phyloP scores from a whole-genome alignment of 23 tunicate genomes.

The Clavelina lepadiformis region DNA sequence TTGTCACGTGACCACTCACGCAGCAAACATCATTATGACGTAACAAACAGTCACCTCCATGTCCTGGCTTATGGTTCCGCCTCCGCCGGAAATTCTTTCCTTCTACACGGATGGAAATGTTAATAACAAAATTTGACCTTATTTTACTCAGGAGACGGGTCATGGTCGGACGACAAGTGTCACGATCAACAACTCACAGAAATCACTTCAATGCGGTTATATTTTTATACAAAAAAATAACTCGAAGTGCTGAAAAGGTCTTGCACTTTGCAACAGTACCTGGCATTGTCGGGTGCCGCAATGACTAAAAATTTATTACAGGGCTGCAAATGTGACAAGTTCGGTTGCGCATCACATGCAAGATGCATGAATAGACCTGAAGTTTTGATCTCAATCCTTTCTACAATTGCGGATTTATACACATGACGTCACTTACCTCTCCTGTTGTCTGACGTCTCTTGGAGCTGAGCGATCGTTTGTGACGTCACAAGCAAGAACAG shows the following conservation, averaged over 20 bases:
- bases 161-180: background rate
- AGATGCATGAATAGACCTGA: too few species aligned
- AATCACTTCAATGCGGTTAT: too few species aligned
- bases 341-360: too few species aligned
- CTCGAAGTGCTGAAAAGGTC: too few species aligned
- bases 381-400: too few species aligned
- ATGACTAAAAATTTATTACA: too few species aligned
- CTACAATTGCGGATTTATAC: too few species aligned
- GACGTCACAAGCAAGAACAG: conserved; percentile 29
- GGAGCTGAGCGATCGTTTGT: conserved; percentile 18
- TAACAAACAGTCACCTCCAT: conserved; percentile 59
- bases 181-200: conserved; percentile 15
- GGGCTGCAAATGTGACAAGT: too few species aligned
- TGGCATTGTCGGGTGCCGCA: too few species aligned
- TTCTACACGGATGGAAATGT: background rate
- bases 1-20: conserved; percentile 93
- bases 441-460: conserved; percentile 52
- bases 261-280: too few species aligned
- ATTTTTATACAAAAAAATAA: too few species aligned
- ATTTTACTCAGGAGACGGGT: background rate
- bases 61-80: conserved; percentile 4
- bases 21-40: conserved; percentile 38
- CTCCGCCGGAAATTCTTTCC: conserved; percentile 6
- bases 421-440: conserved; percentile 44
- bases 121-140: background rate